A percentile compares a stretch with the other conserved stretches of the same genome.
phyloP scores from a whole-genome alignment of 1,140 invertebrate genomes.

The Diprion similis region DNA sequence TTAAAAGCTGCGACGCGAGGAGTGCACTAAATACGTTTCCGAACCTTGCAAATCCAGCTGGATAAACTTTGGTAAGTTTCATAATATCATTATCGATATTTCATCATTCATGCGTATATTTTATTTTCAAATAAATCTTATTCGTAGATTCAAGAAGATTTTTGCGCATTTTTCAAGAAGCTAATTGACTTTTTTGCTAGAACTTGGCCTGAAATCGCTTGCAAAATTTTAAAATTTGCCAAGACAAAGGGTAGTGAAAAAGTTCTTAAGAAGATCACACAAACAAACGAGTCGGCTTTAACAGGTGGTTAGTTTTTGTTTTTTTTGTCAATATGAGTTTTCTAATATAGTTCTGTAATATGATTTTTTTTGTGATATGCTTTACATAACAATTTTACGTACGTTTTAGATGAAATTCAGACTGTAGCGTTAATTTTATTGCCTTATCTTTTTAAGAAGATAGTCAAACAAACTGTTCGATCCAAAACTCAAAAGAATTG shows the following conservation, averaged over 20 bases:
- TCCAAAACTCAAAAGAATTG: conserved; percentile 30
- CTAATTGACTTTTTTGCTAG: not conserved
- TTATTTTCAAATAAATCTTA: not conserved
- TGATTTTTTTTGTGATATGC: not conserved
- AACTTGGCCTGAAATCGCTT: not conserved
- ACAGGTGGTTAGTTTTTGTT: not conserved
- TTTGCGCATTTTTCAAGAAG: not conserved
- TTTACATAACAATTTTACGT: not conserved
- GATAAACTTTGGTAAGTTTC: not conserved
- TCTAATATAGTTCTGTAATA: too few relatives aligned
- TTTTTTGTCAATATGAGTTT: not conserved
- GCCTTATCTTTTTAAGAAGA: conserved; percentile 31
- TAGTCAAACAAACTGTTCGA: conserved; percentile 25
- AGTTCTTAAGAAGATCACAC: not conserved
- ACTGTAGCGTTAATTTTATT: too few relatives aligned
- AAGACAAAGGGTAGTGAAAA: not conserved
- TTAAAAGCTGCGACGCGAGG: not conserved
- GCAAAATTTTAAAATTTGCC: not conserved
- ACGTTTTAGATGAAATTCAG: not conserved
- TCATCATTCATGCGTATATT: not conserved
- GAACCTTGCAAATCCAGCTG: not conserved
- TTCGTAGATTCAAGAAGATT: not conserved
- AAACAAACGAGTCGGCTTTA: not conserved
- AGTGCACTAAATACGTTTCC: not conserved
- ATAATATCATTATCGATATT: not conserved